These are phyloP conservation scores for Dendrolimus punctatus DNA, from an alignment of 1,140 invertebrate genomes.

Conservation along the genomic window DNA sequence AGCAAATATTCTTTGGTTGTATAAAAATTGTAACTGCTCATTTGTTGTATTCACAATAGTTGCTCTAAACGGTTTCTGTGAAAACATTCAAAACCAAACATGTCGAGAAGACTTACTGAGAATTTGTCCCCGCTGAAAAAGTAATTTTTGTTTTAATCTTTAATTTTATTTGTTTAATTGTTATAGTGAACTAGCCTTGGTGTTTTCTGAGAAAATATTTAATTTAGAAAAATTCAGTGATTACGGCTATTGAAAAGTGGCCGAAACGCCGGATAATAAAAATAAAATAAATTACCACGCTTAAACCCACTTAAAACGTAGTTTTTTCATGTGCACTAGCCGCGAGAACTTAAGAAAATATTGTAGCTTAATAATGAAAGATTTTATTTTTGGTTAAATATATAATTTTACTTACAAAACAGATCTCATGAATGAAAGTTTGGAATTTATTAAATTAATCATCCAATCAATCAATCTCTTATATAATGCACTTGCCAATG, in stretches of 20 bases:
- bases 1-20: conserved; percentile 89
- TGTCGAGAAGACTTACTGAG: conserved; percentile 85
- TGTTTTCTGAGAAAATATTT: too few species aligned
- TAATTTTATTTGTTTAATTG: neutral
- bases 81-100: conserved; percentile 94
- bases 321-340: too few species aligned
- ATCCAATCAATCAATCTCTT: conserved; percentile 91
- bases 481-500: conserved; percentile 84
- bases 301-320: too few species aligned
- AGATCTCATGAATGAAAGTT: conserved; percentile 82
- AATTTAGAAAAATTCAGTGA: too few species aligned
- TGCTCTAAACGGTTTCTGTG: conserved; percentile 89
- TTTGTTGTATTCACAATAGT: conserved; percentile 91
- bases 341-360: too few species aligned
- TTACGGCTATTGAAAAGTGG: too few species aligned
- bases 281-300: too few species aligned
- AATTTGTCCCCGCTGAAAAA: conserved; percentile 85
- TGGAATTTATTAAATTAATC: conserved; percentile 87
- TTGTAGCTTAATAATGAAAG: too few species aligned
- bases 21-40: conserved; percentile 91
- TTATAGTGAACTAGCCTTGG: too few species aligned
- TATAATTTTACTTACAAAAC: conserved; percentile 80
- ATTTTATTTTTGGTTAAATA: conserved; percentile 1
- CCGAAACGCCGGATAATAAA: too few species aligned
- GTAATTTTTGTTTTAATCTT: conserved; percentile 7